A percentile compares a stretch with the other conserved stretches of the same genome.
Conservation (phyloP, 2,888 invertebrate genomes). For the Phrixothrix hirtus region DNA sequence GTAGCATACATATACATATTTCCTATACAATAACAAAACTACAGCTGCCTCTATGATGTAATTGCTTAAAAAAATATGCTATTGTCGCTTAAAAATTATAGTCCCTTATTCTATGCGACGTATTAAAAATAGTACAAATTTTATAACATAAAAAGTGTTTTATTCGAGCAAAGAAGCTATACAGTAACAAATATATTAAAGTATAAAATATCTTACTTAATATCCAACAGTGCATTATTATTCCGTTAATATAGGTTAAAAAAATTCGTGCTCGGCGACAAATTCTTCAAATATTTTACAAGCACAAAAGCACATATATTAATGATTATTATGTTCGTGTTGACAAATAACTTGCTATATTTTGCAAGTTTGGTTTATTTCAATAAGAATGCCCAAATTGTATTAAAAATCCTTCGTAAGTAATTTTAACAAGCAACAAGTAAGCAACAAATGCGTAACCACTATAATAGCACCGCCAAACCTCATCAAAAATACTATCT, state of each 20-base stretch:
- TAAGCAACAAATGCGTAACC: conserved; percentile 47
- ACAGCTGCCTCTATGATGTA: conserved; percentile 22
- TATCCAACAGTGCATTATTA: conserved; percentile 51
- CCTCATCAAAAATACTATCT: conserved; percentile 35
- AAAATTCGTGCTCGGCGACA: conserved; percentile 46
- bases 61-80: neutral
- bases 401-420: conserved; percentile 25
- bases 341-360: conserved; percentile 11
- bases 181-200: conserved; percentile 46
- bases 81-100: conserved; percentile 10
- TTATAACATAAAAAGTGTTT: conserved; percentile 23
- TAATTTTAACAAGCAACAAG: conserved; percentile 46
- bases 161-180: conserved; percentile 42
- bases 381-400: conserved; percentile 5
- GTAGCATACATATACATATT: conserved; percentile 24
- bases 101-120: conserved; percentile 10
- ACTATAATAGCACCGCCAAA: conserved; percentile 48
- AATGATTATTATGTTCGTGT: no score
- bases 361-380: neutral
- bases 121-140: conserved; percentile 19
- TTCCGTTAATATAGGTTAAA: conserved; percentile 36
- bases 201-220: conserved; percentile 47
- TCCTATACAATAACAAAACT: conserved; percentile 29
- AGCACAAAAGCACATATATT: conserved; percentile 47
- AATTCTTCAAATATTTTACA: conserved; percentile 47